These are phyloP conservation scores for Botrylloides violaceus DNA, from an alignment of 23 tunicate genomes.

Conservation along the genomic window DNA sequence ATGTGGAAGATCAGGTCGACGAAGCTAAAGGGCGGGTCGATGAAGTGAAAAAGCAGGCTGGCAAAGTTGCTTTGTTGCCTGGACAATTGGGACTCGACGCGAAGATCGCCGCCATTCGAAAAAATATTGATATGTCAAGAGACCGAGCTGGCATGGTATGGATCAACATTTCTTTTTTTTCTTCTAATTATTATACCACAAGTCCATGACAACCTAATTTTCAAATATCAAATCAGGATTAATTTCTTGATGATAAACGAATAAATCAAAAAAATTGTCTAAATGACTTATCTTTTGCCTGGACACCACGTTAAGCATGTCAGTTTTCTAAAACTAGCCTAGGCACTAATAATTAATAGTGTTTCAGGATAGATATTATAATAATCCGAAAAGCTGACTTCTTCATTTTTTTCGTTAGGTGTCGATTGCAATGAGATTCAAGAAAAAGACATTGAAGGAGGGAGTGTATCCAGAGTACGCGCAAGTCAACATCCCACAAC, in stretches of 20 bases:
- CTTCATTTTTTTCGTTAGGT: too few relatives aligned
- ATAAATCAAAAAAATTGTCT: too few relatives aligned
- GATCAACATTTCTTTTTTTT: neutral
- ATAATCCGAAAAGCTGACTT: too few relatives aligned
- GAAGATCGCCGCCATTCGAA: conserved; percentile 41
- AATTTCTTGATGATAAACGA: too few relatives aligned
- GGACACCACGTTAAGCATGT: too few relatives aligned
- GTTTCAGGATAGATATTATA: too few relatives aligned
- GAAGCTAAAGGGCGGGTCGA: neutral
- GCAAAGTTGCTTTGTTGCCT: conserved; percentile 11
- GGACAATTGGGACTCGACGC: conserved; percentile 26
- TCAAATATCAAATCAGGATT: too few relatives aligned
- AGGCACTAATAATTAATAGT: too few relatives aligned
- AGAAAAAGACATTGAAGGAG: neutral
- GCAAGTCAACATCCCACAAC: conserved; percentile 40
- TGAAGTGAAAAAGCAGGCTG: neutral
- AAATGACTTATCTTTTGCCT: too few relatives aligned
- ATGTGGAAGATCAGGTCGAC: neutral
- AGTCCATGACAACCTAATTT: too few relatives aligned
- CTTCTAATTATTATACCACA: too few relatives aligned
- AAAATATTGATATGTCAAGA: conserved; percentile 53
- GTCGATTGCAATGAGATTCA: conserved; percentile 13
- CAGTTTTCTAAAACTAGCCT: too few relatives aligned
- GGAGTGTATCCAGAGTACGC: conserved; percentile 20
- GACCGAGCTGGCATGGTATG: conserved; percentile 56